Evolutionary conservation across 1,140 invertebrate genomes (phyloP), one percentile per base, ranked within the genome.

Genomic region (Trichonephila inaurata): DNA sequence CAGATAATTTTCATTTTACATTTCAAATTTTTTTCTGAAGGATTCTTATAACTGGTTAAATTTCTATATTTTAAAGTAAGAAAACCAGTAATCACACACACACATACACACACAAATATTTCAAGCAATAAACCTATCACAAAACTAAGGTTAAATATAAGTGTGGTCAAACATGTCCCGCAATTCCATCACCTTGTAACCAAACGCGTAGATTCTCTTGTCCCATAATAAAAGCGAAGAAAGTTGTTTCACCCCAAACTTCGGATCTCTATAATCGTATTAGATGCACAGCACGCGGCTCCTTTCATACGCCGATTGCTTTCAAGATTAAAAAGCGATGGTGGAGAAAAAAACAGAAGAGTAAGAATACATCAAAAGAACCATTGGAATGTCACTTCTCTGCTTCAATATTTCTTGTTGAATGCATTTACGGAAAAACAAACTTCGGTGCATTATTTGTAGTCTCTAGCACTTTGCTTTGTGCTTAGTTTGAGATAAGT

Each of bases 241-340:
- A 64, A 87, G 28, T 62, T 62, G 85, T 87, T 87, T 87, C 85
- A 61, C 51, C 28, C 33, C 33, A 77, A 77, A 77, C 72, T 77
- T 33, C 72, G 7, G 72, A 28, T 33, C 72, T 77, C 33, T 77
- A 77, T 89, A 89, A 89, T 89, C 88, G 88, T 89, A 72, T 89
- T 77, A 89, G 66, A 89, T 89, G 88, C 88, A 58, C 58, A 24
- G 64, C 66, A 60, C 66, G 40, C 40, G 88, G 40, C 88, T 69
- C 40, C 61, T 89, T 89, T 89, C 88, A 89, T 89, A 40, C 88
- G 88, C 66, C 33, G 88, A 89, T 89, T 72, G 88, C 64, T 89
- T 89, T 77, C 62, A 51, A 89, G 88, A 89, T 89, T 89, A 89
- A 89, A 89, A 89, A 89, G 69, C 40, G 88, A 89, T 72, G 88